Conservation (phyloP, 2,113 vertebrate genomes). For the Pipra filicauda region DNA sequence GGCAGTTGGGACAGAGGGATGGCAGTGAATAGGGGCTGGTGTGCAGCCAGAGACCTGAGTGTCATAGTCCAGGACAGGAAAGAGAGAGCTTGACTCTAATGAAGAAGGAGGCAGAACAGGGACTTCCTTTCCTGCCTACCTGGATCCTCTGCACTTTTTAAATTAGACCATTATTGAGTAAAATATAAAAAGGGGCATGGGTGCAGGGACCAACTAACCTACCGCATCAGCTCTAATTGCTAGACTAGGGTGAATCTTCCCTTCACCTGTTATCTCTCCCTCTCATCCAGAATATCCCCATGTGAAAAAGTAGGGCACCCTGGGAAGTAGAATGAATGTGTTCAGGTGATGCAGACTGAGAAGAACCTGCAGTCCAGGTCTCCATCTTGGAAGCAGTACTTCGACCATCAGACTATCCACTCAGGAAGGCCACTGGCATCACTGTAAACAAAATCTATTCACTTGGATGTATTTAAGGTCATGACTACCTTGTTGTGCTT, state of each 20-base stretch:
- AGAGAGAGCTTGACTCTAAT: background rate
- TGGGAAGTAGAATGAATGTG: background rate
- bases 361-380: background rate
- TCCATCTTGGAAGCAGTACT: background rate
- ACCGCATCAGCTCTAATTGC: background rate
- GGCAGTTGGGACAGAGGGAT: background rate
- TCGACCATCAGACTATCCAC: background rate
- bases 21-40: background rate
- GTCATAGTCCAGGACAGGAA: background rate
- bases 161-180: background rate
- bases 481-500: background rate
- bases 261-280: background rate
- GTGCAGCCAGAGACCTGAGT: background rate
- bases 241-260: background rate
- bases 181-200: background rate
- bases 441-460: background rate
- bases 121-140: background rate
- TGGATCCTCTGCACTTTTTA: background rate
- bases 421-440: background rate
- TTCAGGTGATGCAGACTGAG: background rate
- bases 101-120: background rate
- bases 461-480: background rate
- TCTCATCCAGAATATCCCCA: background rate
- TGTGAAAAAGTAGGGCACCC: background rate
- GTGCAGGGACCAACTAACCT: background rate